A percentile compares a stretch with the other conserved stretches of the same genome.
These are phyloP conservation scores for Allophyes oxyacanthae DNA, from an alignment of 2,888 invertebrate genomes.

Conservation along the genomic window DNA sequence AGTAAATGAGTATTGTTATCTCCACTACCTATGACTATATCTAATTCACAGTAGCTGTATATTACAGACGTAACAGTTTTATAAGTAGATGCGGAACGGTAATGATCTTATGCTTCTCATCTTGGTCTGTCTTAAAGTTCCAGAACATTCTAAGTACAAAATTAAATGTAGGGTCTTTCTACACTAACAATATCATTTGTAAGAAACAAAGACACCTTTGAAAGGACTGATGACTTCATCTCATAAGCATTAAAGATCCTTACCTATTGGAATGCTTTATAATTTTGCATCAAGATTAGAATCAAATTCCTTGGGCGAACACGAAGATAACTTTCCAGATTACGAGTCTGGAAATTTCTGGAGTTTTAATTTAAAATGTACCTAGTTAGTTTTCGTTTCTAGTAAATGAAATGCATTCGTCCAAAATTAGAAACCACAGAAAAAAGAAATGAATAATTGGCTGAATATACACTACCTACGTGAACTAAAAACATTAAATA, in stretches of 20 bases:
- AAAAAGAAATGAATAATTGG: too few species aligned
- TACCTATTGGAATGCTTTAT: constrained; percentile 39
- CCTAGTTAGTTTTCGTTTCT: constrained; percentile 3
- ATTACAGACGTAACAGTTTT: constrained; percentile 1
- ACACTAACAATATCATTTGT: constrained; percentile 19
- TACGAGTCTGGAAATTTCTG: constrained; percentile 25
- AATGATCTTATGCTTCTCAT: constrained; percentile 6
- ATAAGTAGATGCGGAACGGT: neutral
- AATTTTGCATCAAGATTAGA: constrained; percentile 44
- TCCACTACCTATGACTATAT: constrained; percentile 26
- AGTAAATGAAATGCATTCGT: constrained; percentile 8
- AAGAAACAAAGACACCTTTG: constrained; percentile 42
- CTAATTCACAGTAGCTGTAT: constrained; percentile 5
- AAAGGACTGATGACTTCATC: constrained; percentile 48
- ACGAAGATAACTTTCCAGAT: constrained; percentile 25
- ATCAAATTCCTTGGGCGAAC: constrained; percentile 21
- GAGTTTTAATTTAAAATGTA: constrained; percentile 21
- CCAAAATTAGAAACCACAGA: neutral
- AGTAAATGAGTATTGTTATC: constrained; percentile 20
- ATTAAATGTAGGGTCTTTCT: constrained; percentile 3
- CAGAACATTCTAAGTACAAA: constrained; percentile 30
- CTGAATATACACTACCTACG: too few species aligned
- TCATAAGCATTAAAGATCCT: constrained; percentile 37
- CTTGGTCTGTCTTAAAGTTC: constrained; percentile 22
- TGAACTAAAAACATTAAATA: too few species aligned